Evolutionary conservation across 2,797 vertebrate genomes (phyloP).

Genomic region (Nothura maculosa): DNA sequence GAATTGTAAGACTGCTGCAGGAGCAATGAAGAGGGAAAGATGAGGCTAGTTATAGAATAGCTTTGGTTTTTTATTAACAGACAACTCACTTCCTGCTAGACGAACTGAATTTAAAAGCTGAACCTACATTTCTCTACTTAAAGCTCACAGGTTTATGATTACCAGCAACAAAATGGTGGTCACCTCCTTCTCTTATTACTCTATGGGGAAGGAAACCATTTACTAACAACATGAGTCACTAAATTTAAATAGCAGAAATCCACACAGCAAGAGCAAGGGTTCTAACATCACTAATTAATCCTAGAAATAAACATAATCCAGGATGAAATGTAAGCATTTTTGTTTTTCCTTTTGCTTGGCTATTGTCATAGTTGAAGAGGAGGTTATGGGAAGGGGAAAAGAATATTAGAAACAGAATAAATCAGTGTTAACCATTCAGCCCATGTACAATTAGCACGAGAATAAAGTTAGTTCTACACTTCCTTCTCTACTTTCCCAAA

Average conservation of each 20-base stretch:
- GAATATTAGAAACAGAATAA: background rate
- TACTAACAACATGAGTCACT: background rate
- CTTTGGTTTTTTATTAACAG: background rate
- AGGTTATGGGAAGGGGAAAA: background rate
- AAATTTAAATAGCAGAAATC: background rate
- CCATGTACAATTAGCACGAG: background rate
- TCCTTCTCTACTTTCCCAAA: background rate
- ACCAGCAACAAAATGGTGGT: background rate
- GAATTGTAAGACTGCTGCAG: background rate
- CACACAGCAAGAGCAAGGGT: background rate
- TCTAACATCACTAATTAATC: background rate
- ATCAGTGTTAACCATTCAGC: background rate
- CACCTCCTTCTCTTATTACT: background rate
- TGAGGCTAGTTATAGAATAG: fast-evolving
- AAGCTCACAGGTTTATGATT: fast-evolving
- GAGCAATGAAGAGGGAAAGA: background rate
- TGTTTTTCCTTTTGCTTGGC: background rate
- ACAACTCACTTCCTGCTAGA: background rate
- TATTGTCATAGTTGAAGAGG: fast-evolving
- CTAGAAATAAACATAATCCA: background rate
- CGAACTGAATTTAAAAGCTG: background rate
- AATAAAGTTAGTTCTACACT: background rate
- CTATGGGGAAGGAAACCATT: background rate
- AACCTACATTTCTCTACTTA: background rate
- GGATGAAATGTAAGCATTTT: background rate